Evolutionary conservation across 2,888 invertebrate genomes (phyloP).

Genomic region (Steinernema carpocapsae): DNA sequence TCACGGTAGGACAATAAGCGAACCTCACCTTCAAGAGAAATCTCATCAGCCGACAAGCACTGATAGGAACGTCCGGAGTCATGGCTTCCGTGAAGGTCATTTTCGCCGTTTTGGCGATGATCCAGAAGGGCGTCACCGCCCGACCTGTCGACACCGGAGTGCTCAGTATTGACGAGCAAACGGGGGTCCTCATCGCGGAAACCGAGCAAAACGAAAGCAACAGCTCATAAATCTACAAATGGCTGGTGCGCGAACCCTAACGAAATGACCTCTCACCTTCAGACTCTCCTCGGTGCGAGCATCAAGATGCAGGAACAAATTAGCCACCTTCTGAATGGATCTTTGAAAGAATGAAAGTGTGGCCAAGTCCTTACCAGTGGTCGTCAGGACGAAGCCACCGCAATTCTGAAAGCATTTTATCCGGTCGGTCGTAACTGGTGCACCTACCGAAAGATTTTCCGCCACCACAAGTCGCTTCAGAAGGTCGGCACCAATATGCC

Average conservation of each 20-base stretch:
- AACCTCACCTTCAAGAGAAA: slow-evolving; percentile 48
- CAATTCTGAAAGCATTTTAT: slow-evolving; percentile 34
- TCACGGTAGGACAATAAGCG: background rate
- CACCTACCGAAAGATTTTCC: slow-evolving; percentile 42
- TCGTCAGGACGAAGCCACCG: slow-evolving; percentile 49
- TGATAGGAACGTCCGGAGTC: slow-evolving; percentile 52
- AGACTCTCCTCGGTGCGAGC: slow-evolving; percentile 56
- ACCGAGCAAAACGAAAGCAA: slow-evolving; percentile 69
- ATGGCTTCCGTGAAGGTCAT: slow-evolving; percentile 61
- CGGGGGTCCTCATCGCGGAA: slow-evolving; percentile 59
- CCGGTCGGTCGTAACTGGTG: background rate
- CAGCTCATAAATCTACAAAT: slow-evolving; percentile 70
- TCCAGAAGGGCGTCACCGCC: slow-evolving; percentile 61
- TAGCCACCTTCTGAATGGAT: slow-evolving; percentile 56
- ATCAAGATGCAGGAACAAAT: slow-evolving; percentile 54
- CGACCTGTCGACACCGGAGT: slow-evolving; percentile 37
- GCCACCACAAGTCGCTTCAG: slow-evolving; percentile 68
- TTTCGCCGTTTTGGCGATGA: slow-evolving; percentile 66
- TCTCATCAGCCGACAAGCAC: slow-evolving; percentile 53
- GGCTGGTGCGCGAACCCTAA: too few relatives aligned
- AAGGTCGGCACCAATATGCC: slow-evolving; percentile 70
- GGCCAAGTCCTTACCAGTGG: slow-evolving; percentile 58
- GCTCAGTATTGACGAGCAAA: slow-evolving; percentile 52
- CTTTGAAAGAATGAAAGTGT: slow-evolving; percentile 57
- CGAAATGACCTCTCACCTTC: slow-evolving; percentile 43